These are phyloP conservation scores for Eubasilissa regina DNA, from an alignment of 1,140 invertebrate species.

Conservation along the genomic window DNA sequence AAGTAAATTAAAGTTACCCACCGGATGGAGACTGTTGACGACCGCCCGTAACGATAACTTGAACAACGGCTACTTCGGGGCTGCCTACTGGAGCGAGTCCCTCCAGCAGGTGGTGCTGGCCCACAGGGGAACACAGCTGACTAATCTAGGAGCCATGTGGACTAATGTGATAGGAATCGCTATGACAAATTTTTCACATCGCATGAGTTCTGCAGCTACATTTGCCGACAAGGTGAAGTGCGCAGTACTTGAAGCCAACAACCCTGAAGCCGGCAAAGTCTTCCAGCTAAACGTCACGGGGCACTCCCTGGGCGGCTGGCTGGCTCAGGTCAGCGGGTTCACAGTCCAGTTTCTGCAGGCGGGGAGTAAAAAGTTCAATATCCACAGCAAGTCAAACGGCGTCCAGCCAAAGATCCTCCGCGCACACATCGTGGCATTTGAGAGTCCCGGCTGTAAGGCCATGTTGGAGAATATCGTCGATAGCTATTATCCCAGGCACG, in stretches of 20 bases:
- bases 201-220: too few relatives aligned
- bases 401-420: neutral
- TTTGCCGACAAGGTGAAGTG: neutral
- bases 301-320: too few relatives aligned
- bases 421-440: neutral
- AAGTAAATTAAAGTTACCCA: neutral
- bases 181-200: neutral
- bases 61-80: too few relatives aligned
- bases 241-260: neutral
- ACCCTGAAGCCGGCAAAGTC: neutral
- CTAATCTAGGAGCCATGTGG: too few relatives aligned
- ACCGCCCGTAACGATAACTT: too few relatives aligned
- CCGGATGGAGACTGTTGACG: too few relatives aligned
- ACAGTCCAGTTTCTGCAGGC: neutral
- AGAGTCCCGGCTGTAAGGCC: neutral
- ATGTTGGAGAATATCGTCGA: neutral
- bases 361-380: neutral
- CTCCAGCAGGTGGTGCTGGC: conserved; percentile 5
- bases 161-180: neutral
- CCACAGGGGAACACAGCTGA: too few relatives aligned
- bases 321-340: neutral
- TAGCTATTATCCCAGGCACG: neutral
- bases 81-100: neutral
- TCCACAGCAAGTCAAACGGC: too few relatives aligned
- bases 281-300: conserved; percentile 1